These are phyloP conservation scores for Oopsacas minuta DNA, from an alignment of 37 sponge, comb jelly and placozoan genomes.

Conservation along the genomic window DNA sequence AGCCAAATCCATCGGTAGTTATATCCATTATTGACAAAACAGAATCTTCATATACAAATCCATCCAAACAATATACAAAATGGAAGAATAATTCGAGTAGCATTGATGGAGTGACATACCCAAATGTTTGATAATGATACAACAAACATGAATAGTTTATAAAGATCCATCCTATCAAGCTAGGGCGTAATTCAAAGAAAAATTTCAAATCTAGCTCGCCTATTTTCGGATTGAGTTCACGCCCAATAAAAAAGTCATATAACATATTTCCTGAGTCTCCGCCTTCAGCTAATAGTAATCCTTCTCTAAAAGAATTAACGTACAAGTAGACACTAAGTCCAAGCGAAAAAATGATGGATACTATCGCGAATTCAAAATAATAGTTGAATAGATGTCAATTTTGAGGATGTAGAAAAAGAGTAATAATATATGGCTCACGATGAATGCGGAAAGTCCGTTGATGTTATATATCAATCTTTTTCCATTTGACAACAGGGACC, in stretches of 20 bases:
- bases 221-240: constrained; percentile 77
- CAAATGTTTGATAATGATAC: constrained; percentile 57
- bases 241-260: constrained; percentile 88
- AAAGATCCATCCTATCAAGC: constrained; percentile 80
- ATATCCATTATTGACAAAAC: constrained; percentile 87
- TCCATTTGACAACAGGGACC: constrained; percentile 51
- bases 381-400: constrained; percentile 52
- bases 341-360: constrained; percentile 45
- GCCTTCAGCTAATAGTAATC: constrained; percentile 40
- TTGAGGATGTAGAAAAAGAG: constrained; percentile 34
- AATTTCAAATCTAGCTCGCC: constrained; percentile 68
- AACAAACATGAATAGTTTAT: constrained; percentile 71
- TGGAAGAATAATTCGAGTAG: constrained; percentile 61
- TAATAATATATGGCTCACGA: constrained; percentile 50
- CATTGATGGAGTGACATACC: constrained; percentile 56
- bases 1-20: constrained; percentile 86
- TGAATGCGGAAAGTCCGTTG: constrained; percentile 60
- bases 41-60: constrained; percentile 65
- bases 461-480: constrained; percentile 41
- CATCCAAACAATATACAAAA: constrained; percentile 60
- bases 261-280: constrained; percentile 63
- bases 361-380: constrained; percentile 46
- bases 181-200: constrained; percentile 87
- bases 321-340: constrained; percentile 52
- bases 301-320: constrained; percentile 37